These are phyloP conservation scores for Actinia tenebrosa DNA, from an alignment of 64 coral and sea anemone genomes.

Conservation along the genomic window DNA sequence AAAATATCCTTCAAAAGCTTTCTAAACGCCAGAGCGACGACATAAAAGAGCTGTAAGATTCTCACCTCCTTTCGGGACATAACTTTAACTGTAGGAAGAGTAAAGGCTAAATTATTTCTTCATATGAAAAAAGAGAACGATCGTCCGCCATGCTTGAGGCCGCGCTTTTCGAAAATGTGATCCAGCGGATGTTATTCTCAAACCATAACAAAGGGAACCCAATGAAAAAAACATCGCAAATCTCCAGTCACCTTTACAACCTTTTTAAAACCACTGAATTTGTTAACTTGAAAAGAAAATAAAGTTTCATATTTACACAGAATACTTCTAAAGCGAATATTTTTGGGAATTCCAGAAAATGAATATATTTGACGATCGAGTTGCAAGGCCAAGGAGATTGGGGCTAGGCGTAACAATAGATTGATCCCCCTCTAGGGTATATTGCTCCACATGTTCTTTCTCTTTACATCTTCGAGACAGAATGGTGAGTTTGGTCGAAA, in stretches of 20 bases:
- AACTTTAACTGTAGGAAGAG: background rate
- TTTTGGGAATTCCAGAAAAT: background rate
- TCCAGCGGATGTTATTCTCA: background rate
- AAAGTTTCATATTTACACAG: too few relatives aligned
- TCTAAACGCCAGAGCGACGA: background rate
- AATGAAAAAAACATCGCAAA: background rate
- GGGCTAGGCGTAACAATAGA: background rate
- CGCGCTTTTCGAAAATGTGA: background rate
- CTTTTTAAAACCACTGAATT: too few relatives aligned
- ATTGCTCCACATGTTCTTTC: constrained; percentile 29
- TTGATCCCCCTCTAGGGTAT: constrained; percentile 16
- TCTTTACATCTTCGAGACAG: constrained; percentile 23
- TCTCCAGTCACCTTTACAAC: too few relatives aligned
- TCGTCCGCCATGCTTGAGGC: background rate
- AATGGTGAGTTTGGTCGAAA: background rate
- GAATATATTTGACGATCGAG: too few relatives aligned
- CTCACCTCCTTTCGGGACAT: constrained; percentile 9
- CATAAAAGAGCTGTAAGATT: background rate
- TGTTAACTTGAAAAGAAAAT: too few relatives aligned
- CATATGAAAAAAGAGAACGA: background rate
- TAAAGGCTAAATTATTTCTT: background rate
- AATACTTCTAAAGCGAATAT: background rate
- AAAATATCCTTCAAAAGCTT: background rate
- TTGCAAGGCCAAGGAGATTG: background rate
- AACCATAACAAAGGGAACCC: background rate